A percentile compares a stretch with the other conserved stretches of the same genome.
Conservation (phyloP, 2,888 invertebrate species). For the Eremobia ochroleuca region DNA sequence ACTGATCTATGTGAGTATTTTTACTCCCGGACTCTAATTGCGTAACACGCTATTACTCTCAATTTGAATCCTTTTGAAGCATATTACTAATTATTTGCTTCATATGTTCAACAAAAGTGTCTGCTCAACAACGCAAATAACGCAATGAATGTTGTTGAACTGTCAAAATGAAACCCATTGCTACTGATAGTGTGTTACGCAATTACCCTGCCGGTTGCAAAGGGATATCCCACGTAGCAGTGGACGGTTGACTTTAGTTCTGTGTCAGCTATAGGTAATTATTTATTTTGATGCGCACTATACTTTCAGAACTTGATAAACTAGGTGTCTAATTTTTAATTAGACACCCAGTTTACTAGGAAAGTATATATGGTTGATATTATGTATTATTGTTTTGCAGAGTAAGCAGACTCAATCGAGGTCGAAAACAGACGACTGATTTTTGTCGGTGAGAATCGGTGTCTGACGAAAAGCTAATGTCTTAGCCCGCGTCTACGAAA, state of each 20-base stretch:
- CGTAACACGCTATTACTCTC: no score
- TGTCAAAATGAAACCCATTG: no score
- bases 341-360: neutral
- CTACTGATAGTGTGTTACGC: no score
- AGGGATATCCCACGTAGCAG: neutral
- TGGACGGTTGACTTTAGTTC: neutral
- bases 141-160: no score
- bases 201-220: no score
- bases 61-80: no score
- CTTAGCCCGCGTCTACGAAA: neutral
- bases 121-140: no score
- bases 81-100: no score
- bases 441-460: neutral
- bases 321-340: no score
- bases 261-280: constrained; percentile 9
- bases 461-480: neutral
- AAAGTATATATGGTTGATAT: neutral
- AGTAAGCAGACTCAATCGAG: neutral
- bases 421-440: neutral
- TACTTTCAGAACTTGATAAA: constrained; percentile 8
- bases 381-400: neutral
- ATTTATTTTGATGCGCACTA: neutral
- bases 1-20: no score
- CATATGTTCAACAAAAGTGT: no score
- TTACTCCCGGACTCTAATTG: no score